phyloP scores from a whole-genome alignment of 2,113 vertebrate species.

The Cynocephalus volans region DNA sequence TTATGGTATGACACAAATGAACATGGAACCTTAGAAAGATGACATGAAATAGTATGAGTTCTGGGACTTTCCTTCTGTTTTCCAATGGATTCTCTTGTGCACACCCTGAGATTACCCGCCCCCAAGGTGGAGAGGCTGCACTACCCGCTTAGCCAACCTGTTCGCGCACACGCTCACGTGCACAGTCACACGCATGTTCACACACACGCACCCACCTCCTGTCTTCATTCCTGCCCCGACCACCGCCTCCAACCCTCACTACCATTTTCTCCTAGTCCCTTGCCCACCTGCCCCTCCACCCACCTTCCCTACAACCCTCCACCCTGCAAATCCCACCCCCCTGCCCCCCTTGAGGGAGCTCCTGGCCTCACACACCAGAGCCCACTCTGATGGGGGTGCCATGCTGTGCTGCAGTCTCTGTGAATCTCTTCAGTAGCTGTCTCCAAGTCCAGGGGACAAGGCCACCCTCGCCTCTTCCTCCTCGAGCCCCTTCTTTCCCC shows the following conservation, averaged over 20 bases:
- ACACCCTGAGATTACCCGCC: too few species aligned
- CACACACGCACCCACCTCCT: too few species aligned
- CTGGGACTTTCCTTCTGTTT: background rate
- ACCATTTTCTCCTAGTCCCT: background rate
- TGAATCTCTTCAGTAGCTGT: background rate
- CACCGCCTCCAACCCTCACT: background rate
- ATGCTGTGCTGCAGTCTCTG: background rate
- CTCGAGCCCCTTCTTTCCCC: background rate
- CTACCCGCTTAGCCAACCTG: fast-evolving
- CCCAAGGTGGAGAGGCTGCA: background rate
- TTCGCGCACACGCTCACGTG: background rate
- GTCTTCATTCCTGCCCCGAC: background rate
- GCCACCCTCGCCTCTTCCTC: background rate
- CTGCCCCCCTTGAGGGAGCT: background rate
- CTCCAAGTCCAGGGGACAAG: background rate
- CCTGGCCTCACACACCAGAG: background rate
- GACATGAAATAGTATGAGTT: background rate
- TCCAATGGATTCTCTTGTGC: background rate
- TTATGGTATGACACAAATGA: background rate
- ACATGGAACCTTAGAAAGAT: background rate
- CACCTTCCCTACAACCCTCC: background rate
- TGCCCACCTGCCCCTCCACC: too few species aligned
- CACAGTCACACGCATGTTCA: too few species aligned
- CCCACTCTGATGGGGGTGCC: too few species aligned
- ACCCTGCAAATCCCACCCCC: background rate